These are phyloP conservation scores for Maniola hyperantus DNA, from an alignment of 2,888 invertebrate species.

Conservation along the genomic window DNA sequence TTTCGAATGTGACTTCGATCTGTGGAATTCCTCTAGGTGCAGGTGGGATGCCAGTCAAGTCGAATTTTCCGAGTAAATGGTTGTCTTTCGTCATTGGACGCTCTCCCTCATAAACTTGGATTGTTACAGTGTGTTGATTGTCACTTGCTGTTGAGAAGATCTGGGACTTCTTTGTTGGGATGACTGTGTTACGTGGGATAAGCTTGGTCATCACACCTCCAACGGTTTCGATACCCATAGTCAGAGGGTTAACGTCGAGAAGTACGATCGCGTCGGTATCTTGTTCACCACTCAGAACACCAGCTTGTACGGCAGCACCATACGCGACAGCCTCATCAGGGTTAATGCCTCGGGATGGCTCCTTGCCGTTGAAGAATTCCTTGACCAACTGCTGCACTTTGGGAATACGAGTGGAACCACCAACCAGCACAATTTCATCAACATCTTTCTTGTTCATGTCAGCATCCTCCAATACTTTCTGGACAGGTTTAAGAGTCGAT, in stretches of 20 bases:
- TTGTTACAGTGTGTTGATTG: constrained; percentile 99
- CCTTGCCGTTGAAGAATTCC: constrained; percentile 98
- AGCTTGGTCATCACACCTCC: constrained; percentile 99
- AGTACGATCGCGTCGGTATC: constrained; percentile 98
- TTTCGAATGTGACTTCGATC: constrained; percentile 97
- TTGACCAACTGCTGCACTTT: constrained; percentile 97
- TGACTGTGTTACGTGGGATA: constrained; percentile 98
- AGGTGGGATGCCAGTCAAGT: constrained; percentile 97
- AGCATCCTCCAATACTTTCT: constrained; percentile 98
- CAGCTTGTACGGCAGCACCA: constrained; percentile 99
- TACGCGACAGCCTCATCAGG: constrained; percentile 99
- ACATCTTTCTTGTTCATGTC: constrained; percentile 99
- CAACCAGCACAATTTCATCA: constrained; percentile 99
- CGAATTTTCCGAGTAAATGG: constrained; percentile 98
- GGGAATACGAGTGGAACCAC: constrained; percentile 99
- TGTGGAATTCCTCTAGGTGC: constrained; percentile 96
- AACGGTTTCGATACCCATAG: constrained; percentile 99
- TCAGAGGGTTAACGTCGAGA: constrained; percentile 98
- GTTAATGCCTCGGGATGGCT: constrained; percentile 98
- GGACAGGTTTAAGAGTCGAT: constrained; percentile 96
- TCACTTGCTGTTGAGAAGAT: constrained; percentile 99
- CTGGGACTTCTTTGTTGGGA: constrained; percentile 99
- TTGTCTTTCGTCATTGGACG: constrained; percentile 99
- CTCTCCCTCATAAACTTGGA: constrained; percentile 99
- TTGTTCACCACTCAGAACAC: constrained; percentile 98